Base-by-base conservation (phyloP, 2,888 invertebrate genomes). In the Pseudeuparius sepicola region DNA sequence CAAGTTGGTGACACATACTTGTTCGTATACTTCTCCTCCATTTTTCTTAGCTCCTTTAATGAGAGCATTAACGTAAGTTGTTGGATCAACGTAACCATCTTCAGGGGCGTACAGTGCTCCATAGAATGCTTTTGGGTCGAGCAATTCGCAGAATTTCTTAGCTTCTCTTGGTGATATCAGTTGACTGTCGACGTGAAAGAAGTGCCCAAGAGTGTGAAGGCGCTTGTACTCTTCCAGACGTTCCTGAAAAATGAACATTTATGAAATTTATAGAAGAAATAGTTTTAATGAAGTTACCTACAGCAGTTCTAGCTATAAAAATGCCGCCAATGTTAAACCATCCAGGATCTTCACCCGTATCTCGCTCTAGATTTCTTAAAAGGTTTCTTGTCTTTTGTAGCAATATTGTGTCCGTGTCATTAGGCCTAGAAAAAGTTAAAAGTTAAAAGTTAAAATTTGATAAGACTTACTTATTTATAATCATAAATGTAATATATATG, bases 251-350 rank as follows among this genome's bases (percentile, higher is more conserved):
- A 32, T 11, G n/a, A 33, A 6, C 6, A 20, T n/a, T 7, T 20
- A 7, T 7, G n/a, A 20, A 20, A 20, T 20, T 6, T 20, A 20
- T 20, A n/a, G n/a, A n/a, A n/a, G n/a, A 10, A 13, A 24, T n/a
- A 27, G 5, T n/a, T n/a, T n/a, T n/a, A n/a, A n/a, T n/a, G n/a
- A n/a, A n/a, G n/a, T n/a, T n/a, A n/a, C 20, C n/a, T 55, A 73
- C 74, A 45, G 75, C 67, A 31, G 71, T 74, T 51, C 75, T 73
- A 4, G 90, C 88, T 46, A 90, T 82, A 59, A 88, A 90, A 50
- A 93, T 68, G 24, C 89, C 90, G 2, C 92, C 92, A 62, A 90
- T 89, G 57, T 86, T 79, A 47, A 77, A 81, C 81, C 86, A 92
- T 1, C 90, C 90, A 0, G 89, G 78, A 60, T 82, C 71, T 6